Evolutionary conservation across 1,140 invertebrate species (phyloP).

Genomic region (Antheraea mylitta): DNA sequence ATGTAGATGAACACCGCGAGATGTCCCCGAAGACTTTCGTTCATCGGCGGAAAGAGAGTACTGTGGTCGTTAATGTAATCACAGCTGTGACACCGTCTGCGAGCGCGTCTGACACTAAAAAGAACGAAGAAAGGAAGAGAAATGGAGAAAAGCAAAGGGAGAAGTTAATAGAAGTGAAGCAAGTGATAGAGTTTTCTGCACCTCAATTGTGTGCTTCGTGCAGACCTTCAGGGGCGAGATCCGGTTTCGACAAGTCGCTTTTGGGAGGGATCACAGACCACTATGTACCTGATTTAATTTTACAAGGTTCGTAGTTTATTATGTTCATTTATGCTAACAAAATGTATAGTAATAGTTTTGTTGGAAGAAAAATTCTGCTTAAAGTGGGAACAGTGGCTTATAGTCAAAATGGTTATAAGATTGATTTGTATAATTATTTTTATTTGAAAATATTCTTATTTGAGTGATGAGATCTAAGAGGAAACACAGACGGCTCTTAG

Average conservation of each 20-base stretch:
- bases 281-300: slow-evolving; percentile 85
- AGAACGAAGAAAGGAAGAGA: slow-evolving; percentile 14
- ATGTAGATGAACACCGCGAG: slow-evolving; percentile 39
- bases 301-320: slow-evolving; percentile 54
- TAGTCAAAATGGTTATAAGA: too few species aligned
- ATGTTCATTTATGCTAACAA: background rate
- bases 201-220: slow-evolving; percentile 51
- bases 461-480: too few species aligned
- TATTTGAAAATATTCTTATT: too few species aligned
- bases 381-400: too few species aligned
- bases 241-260: slow-evolving; percentile 72
- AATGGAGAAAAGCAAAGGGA: slow-evolving; percentile 57
- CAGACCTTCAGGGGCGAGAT: slow-evolving; percentile 10
- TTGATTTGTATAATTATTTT: too few species aligned
- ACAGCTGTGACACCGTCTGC: slow-evolving; percentile 18
- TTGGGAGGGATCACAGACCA: slow-evolving; percentile 84
- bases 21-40: slow-evolving; percentile 65
- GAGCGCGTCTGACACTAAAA: slow-evolving; percentile 16
- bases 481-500: too few species aligned
- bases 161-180: slow-evolving; percentile 55
- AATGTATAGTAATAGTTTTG: background rate
- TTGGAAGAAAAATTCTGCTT: too few species aligned
- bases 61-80: slow-evolving; percentile 60
- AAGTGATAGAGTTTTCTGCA: slow-evolving; percentile 82
- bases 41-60: slow-evolving; percentile 63